Percentiles rank a stretch among this genome's conserved stretches.
Evolutionary conservation across 2,888 invertebrate genomes (phyloP).

Genomic region (Conistra vaccinii): DNA sequence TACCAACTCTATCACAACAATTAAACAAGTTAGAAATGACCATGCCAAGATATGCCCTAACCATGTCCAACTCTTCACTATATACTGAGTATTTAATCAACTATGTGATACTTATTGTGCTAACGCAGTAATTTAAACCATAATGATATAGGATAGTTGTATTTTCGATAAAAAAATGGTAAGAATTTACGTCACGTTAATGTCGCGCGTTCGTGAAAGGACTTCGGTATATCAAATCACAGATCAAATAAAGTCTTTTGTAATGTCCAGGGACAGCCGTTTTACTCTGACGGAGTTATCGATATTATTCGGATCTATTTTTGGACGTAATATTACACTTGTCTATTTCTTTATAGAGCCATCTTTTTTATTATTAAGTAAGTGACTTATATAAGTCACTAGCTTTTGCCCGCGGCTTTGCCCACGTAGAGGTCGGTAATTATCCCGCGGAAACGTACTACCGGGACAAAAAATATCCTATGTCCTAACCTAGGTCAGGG

Average conservation of each 20-base stretch:
- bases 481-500: too few relatives aligned
- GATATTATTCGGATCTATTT: constrained; percentile 27
- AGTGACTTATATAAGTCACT: neutral
- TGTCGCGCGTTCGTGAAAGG: neutral
- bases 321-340: constrained; percentile 16
- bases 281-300: neutral
- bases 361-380: constrained; percentile 3
- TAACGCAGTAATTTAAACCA: neutral
- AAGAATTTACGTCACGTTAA: neutral
- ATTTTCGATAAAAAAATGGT: neutral
- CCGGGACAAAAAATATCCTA: too few relatives aligned
- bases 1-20: too few relatives aligned
- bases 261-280: neutral
- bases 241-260: constrained; percentile 27
- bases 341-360: neutral
- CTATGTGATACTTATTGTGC: neutral
- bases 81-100: too few relatives aligned
- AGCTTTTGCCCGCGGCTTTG: too few relatives aligned
- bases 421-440: too few relatives aligned
- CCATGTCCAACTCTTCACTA: too few relatives aligned
- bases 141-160: neutral
- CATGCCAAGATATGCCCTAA: too few relatives aligned
- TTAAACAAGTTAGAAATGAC: too few relatives aligned
- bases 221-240: too few relatives aligned
- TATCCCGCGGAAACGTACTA: too few relatives aligned